A percentile compares a stretch with the other conserved stretches of the same genome.
These are phyloP conservation scores for Saccostrea cuccullata DNA, from an alignment of 1,140 invertebrate genomes.

Conservation along the genomic window DNA sequence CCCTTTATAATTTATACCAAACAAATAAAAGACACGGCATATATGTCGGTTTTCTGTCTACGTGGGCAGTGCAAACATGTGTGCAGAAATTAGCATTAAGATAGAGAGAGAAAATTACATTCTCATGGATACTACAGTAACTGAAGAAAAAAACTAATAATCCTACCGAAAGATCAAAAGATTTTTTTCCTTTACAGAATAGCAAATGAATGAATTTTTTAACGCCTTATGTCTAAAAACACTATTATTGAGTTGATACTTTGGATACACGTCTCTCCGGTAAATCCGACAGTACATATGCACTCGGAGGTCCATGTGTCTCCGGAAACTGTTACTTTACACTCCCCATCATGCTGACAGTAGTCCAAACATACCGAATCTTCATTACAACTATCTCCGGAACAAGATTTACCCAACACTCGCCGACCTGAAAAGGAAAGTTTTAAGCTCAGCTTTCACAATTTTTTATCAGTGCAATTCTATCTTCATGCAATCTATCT, in stretches of 20 bases:
- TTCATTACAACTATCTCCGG: background rate
- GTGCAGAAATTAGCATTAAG: too few species aligned
- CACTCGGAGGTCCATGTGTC: background rate
- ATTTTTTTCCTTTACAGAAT: background rate
- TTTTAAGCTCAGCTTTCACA: background rate
- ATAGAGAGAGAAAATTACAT: too few species aligned
- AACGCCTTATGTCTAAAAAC: background rate
- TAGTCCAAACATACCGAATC: background rate
- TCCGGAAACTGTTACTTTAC: background rate
- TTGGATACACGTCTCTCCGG: background rate
- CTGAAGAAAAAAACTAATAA: too few species aligned
- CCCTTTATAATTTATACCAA: too few species aligned
- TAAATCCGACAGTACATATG: slow-evolving; percentile 3
- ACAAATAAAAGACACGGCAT: too few species aligned
- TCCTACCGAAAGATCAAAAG: too few species aligned
- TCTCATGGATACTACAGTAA: too few species aligned
- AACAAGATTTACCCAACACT: background rate
- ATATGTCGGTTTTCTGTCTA: too few species aligned
- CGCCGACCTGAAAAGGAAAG: background rate
- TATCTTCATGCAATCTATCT: too few species aligned
- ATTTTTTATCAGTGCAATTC: background rate
- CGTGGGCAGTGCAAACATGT: too few species aligned
- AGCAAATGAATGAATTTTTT: background rate
- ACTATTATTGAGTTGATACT: background rate
- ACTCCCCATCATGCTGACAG: slow-evolving; percentile 1